These are phyloP conservation scores for Gymnoscelis rufifasciata DNA, from an alignment of 2,888 invertebrate species.

Conservation along the genomic window DNA sequence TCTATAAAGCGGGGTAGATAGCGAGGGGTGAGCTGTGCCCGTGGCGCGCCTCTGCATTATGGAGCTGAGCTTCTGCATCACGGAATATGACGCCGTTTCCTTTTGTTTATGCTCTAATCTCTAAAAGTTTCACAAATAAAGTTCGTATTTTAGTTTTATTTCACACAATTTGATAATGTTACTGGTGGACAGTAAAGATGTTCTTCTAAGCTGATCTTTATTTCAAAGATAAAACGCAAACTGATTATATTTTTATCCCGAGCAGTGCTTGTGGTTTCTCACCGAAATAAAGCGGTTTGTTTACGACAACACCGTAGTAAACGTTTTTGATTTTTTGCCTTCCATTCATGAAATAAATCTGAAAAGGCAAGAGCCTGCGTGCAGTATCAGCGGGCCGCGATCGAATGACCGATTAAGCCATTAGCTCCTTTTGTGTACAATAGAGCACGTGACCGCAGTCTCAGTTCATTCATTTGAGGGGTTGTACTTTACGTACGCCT, in stretches of 20 bases:
- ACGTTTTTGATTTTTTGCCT: slow-evolving; percentile 50
- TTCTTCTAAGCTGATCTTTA: no score
- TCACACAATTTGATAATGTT: neutral
- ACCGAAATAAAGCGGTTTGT: slow-evolving; percentile 45
- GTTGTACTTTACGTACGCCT: slow-evolving; percentile 23
- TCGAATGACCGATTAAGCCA: slow-evolving; percentile 67
- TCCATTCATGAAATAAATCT: slow-evolving; percentile 63
- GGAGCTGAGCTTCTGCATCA: slow-evolving; percentile 40
- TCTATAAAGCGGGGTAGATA: slow-evolving; percentile 63
- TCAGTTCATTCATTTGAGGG: slow-evolving; percentile 64
- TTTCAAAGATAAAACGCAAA: neutral
- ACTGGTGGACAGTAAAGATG: neutral
- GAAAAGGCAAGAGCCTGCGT: slow-evolving; percentile 48
- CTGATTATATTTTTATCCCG: slow-evolving; percentile 9
- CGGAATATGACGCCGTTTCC: slow-evolving; percentile 26
- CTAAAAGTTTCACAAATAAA: neutral
- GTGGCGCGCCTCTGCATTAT: slow-evolving; percentile 47
- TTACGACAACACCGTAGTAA: slow-evolving; percentile 55
- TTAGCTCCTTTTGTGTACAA: slow-evolving; percentile 65
- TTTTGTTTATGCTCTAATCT: slow-evolving; percentile 6
- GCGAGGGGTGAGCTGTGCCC: slow-evolving; percentile 44
- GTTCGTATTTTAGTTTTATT: neutral
- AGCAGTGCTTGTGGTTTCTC: slow-evolving; percentile 21
- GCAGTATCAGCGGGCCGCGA: slow-evolving; percentile 54
- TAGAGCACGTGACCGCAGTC: slow-evolving; percentile 61